Evolutionary conservation across 2,888 invertebrate genomes (phyloP).

Genomic region (Aporophyla lueneburgensis): DNA sequence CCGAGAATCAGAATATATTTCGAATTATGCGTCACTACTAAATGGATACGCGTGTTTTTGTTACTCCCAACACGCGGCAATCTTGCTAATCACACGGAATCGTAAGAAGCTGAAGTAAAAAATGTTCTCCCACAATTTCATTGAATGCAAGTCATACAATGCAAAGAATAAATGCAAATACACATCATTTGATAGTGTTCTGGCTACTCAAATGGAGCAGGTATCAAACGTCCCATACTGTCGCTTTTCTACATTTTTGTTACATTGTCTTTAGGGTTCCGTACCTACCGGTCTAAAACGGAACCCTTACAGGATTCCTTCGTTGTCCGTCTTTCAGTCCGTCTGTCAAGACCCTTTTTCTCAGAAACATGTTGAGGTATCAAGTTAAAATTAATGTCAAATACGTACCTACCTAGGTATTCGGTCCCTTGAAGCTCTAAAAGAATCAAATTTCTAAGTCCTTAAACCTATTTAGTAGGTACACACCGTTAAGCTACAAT

Average conservation of each 20-base stretch:
- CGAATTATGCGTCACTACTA: slow-evolving; percentile 73
- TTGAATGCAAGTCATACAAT: slow-evolving; percentile 13
- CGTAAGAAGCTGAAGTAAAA: slow-evolving; percentile 7
- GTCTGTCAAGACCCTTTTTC: too few relatives aligned
- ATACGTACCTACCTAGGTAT: neutral
- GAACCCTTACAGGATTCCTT: neutral
- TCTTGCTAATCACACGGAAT: slow-evolving; percentile 38
- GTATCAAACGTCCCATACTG: neutral
- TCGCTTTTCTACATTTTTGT: neutral
- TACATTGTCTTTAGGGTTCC: neutral
- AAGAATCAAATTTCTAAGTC: neutral
- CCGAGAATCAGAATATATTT: slow-evolving; percentile 74
- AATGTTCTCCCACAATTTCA: slow-evolving; percentile 13
- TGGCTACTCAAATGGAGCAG: neutral
- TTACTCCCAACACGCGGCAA: slow-evolving; percentile 39
- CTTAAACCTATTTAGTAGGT: too few relatives aligned
- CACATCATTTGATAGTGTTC: neutral
- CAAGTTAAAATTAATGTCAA: neutral
- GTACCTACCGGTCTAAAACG: neutral
- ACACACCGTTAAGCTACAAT: too few relatives aligned
- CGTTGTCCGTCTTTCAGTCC: too few relatives aligned
- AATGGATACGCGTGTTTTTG: slow-evolving; percentile 65
- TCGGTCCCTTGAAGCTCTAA: neutral
- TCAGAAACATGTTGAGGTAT: neutral
- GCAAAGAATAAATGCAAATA: slow-evolving; percentile 3